Evolutionary conservation across 2,797 vertebrate genomes (phyloP), one percentile per base, ranked within the genome.

Genomic region (Crocodylus rhombifer): DNA sequence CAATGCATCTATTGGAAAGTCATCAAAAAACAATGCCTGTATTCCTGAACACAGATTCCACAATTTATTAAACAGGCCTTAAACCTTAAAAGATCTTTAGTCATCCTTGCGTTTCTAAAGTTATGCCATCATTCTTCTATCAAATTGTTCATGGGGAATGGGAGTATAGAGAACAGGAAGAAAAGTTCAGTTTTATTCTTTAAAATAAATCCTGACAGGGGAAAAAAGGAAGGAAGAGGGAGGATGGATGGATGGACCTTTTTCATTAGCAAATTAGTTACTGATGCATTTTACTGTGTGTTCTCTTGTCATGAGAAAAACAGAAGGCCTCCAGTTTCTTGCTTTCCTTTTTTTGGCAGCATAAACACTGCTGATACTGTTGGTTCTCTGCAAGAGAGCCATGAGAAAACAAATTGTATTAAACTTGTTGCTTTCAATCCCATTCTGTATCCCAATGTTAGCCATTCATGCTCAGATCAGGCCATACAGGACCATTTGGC

Each of bases 291-390:
- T 92, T 36, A 82, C 60, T 60, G 77, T 15, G 77, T 33, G 30
- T 57, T 67, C 84, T 57, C 51, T 28, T 82, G 69, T 14, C 82
- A 67, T 30, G 76, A 90, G 55, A 23, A 75, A 51, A 92, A 92
- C 16, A 76, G 28, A 81, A 28, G 21, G 73, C 69, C 76, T 80
- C 74, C 55, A 57, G 30, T 71, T 56, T 76, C 55, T 33, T 15
- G n/a, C 55, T 84, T 67, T 28, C 26, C 63, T 73, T 64, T 3
- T 57, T 57, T 84, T 55, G 55, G 88, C 85, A 84, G 42, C 42
- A 61, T 64, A 67, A 94, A 91, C 84, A 86, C 57, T 84, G 55
- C 5, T 75, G 55, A 84, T 58, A 88, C 8, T 88, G 82, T 82
- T 88, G 36, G 71, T 55, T 23, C 82, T 93, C 80, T 86, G 65